Conservation (phyloP, 2,888 invertebrate species). For the Cheilosia pagana region DNA sequence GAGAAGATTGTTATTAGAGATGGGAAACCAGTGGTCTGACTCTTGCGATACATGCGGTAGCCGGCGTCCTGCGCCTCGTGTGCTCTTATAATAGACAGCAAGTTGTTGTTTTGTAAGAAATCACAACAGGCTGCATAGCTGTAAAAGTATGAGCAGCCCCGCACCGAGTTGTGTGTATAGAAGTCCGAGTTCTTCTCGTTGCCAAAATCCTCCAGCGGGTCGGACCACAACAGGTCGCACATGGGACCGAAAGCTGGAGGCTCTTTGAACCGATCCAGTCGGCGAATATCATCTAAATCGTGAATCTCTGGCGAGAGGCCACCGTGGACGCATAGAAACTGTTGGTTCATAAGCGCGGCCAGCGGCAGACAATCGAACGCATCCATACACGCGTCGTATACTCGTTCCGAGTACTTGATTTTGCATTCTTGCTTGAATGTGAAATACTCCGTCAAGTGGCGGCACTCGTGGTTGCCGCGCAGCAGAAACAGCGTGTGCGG, state of each 20-base stretch:
- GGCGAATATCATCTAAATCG: constrained; percentile 97
- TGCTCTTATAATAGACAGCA: constrained; percentile 99
- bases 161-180: constrained; percentile 99
- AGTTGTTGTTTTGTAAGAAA: constrained; percentile 99
- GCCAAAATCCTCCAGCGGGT: constrained; percentile 99
- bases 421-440: constrained; percentile 99
- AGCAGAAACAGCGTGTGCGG: constrained; percentile 99
- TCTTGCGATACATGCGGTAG: constrained; percentile 99
- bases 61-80: constrained; percentile 99
- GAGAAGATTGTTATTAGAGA: constrained; percentile 99
- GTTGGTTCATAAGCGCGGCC: constrained; percentile 99
- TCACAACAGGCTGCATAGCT: constrained; percentile 99
- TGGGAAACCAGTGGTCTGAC: constrained; percentile 99
- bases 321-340: constrained; percentile 99
- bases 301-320: constrained; percentile 99
- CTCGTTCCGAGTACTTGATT: constrained; percentile 99
- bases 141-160: constrained; percentile 99
- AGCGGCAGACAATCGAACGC: constrained; percentile 99
- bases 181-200: constrained; percentile 98
- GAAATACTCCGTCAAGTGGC: constrained; percentile 99
- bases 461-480: constrained; percentile 99
- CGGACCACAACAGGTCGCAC: constrained; percentile 99
- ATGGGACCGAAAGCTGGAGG: constrained; percentile 99
- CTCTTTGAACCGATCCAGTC: constrained; percentile 99
- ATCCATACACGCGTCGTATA: constrained; percentile 99